Conservation (phyloP, 2,113 vertebrate species). For the Acrocephalus kingi region DNA sequence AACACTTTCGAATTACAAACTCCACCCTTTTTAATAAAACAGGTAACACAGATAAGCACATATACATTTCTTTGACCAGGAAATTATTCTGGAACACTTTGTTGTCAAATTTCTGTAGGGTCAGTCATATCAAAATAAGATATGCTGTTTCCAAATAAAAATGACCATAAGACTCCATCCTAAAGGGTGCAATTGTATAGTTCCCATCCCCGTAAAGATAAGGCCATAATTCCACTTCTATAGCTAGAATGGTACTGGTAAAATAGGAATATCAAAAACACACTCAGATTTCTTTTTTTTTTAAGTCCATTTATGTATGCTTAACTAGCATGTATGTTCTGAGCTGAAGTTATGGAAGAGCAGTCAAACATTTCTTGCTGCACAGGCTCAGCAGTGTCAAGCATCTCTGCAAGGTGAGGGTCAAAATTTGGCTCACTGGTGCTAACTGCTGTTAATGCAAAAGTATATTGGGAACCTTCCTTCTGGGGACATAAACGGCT, state of each 20-base stretch:
- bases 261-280: not conserved
- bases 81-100: not conserved
- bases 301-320: not conserved
- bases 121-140: not conserved
- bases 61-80: not conserved
- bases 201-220: not conserved
- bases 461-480: not conserved
- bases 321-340: not conserved
- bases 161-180: not conserved
- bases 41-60: not conserved
- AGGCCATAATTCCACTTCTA: not conserved
- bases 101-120: not conserved
- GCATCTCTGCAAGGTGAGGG: not conserved
- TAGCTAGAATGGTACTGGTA: not conserved
- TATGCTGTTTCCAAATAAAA: not conserved
- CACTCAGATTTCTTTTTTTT: not conserved
- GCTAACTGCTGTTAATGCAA: not conserved
- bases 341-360: accelerated
- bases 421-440: not conserved
- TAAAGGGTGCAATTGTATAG: accelerated
- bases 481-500: not conserved
- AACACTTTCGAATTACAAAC: not conserved
- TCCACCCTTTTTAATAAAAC: not conserved
- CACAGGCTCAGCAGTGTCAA: not conserved
- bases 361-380: not conserved